Evolutionary conservation across 2,113 vertebrate genomes (phyloP), one percentile per base, ranked within the genome.

Genomic region (Vulpes lagopus): DNA sequence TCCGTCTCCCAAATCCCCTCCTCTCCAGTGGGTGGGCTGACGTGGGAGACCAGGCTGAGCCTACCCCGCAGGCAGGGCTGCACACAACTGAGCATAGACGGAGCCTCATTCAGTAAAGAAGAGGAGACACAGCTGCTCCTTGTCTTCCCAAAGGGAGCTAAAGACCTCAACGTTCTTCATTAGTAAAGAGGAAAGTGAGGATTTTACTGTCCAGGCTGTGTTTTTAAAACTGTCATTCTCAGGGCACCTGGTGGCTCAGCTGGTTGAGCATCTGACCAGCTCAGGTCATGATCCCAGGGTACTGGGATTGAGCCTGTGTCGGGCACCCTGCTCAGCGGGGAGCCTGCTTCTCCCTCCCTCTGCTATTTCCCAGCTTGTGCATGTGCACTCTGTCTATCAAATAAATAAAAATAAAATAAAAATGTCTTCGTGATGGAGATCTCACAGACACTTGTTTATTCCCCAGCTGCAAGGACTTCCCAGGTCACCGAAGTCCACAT

Each of bases 381-480:
- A 43, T 43, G 43, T 43, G 43, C 43, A 43, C 43, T 43, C 43
- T 43, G 43, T 43, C 43, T 43, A 43, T 43, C 43, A 43, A 43
- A 43, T 43, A 43, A 43, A 43, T 43, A 43, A 43, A 43, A 43
- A 43, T 43, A 43, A 43, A 43, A 43, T 7, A 94, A 98, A 97
- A 98, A 95, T 96, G 96, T 97, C 73, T 84, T 93, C 83, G 49
- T 95, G 97, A 78, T 14, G 55, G 87, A 43, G 30, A 86, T 91
- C 78, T 96, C 35, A 0, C 73, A 97, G 98, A 82, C 96, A 93
- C 51, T 97, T 97, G 96, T 98, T 98, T 98, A 59, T 98, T 96
- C 98, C 96, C 90, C 55, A 92, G 78, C 20, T 23, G 92, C 92
- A 91, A 96, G 96, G 82, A 97, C 96, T 57, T 96, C 76, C 59